A percentile compares a stretch with the other conserved stretches of the same genome.
These are phyloP conservation scores for Hipparchia sbordonii DNA, from an alignment of 2,888 invertebrate species.

Conservation along the genomic window DNA sequence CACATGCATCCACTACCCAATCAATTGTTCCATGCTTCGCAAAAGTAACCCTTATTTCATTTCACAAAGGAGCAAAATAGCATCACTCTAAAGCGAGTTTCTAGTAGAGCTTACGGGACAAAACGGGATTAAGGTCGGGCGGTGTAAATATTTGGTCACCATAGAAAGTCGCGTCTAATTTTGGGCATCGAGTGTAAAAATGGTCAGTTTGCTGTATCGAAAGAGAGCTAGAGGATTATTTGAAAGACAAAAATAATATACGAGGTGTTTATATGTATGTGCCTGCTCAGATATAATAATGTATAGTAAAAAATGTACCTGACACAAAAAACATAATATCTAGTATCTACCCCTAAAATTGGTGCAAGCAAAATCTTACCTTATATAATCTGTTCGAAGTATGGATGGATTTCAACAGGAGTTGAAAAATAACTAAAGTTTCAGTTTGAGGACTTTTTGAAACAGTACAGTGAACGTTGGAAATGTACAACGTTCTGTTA, in stretches of 20 bases:
- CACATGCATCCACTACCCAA: constrained; percentile 36
- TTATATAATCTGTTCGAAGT: no score
- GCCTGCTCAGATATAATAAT: background rate
- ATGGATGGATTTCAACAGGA: no score
- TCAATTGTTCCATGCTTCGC: constrained; percentile 17
- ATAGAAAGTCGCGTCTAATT: constrained; percentile 34
- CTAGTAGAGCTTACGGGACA: constrained; percentile 25
- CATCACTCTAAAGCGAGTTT: background rate
- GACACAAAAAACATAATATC: background rate
- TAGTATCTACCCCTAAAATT: no score
- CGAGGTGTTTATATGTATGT: background rate
- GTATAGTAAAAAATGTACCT: background rate
- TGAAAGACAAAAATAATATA: background rate
- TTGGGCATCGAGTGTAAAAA: constrained; percentile 25
- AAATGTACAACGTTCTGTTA: no score
- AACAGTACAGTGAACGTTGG: no score
- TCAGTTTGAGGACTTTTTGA: no score
- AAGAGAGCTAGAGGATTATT: background rate
- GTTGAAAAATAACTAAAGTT: no score
- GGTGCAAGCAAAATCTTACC: no score
- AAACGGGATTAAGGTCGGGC: constrained; percentile 38
- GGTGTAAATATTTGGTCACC: constrained; percentile 36
- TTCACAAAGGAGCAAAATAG: constrained; percentile 22
- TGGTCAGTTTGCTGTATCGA: constrained; percentile 14
- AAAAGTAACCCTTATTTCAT: constrained; percentile 27